Conservation (phyloP, 2,888 invertebrate genomes). For the Agriopis leucophaearia region DNA sequence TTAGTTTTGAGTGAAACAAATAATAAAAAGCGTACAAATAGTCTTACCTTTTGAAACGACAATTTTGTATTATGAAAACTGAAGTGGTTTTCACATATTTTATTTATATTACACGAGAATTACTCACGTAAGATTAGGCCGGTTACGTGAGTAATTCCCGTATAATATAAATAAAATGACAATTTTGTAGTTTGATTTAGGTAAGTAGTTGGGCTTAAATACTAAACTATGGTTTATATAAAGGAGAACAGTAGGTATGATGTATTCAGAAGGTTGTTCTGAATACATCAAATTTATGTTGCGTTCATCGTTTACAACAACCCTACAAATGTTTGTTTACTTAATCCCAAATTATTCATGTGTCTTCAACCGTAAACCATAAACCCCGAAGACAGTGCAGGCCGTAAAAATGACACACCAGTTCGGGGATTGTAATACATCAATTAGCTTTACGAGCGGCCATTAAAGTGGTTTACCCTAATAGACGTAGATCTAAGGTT, state of each 20-base stretch:
- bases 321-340: conserved; percentile 23
- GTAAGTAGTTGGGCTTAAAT: not conserved
- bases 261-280: not conserved
- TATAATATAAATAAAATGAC: too few species aligned
- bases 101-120: too few species aligned
- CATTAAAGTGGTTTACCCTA: conserved; percentile 64
- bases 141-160: too few species aligned
- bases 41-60: too few species aligned
- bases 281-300: not conserved
- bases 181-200: not conserved
- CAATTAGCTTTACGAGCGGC: conserved; percentile 70
- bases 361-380: conserved; percentile 20
- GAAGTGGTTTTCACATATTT: too few species aligned
- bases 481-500: conserved; percentile 49
- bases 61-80: too few species aligned
- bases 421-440: conserved; percentile 62
- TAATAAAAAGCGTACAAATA: too few species aligned
- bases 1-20: too few species aligned
- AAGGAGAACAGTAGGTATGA: too few species aligned
- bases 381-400: conserved; percentile 35
- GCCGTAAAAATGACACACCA: conserved; percentile 60
- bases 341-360: conserved; percentile 25
- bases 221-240: not conserved
- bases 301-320: not conserved
- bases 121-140: too few species aligned